These are phyloP conservation scores for Dipodomys spectabilis DNA, from an alignment of 2,113 vertebrate genomes.

Conservation along the genomic window DNA sequence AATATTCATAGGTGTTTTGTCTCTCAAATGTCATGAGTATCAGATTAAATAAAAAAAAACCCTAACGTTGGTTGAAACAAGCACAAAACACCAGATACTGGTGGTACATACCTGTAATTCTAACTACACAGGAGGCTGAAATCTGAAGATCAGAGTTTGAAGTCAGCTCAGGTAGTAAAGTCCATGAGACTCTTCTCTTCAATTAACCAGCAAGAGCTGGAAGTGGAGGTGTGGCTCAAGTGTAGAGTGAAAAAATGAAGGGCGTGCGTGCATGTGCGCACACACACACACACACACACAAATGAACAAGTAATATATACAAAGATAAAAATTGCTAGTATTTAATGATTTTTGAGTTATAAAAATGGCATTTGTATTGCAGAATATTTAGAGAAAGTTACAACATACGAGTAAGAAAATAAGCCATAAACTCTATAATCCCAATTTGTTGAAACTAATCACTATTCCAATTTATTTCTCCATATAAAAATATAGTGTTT, in stretches of 20 bases:
- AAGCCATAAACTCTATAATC: not conserved
- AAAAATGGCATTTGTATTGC: conserved; percentile 20
- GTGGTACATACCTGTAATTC: too few species aligned
- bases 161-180: too few species aligned
- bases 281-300: too few species aligned
- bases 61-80: not conserved
- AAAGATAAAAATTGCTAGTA: conserved; percentile 26
- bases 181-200: too few species aligned
- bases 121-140: too few species aligned
- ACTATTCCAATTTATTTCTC: not conserved
- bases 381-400: conserved; percentile 35
- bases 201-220: too few species aligned
- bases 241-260: too few species aligned
- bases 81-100: too few species aligned
- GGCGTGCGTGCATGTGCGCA: too few species aligned
- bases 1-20: conserved; percentile 43
- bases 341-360: conserved; percentile 20
- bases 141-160: too few species aligned
- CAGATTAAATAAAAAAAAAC: not conserved
- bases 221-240: too few species aligned
- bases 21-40: conserved; percentile 39
- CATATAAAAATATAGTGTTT: not conserved
- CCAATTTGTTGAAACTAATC: not conserved
- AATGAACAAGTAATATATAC: not conserved
- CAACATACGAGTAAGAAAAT: conserved; percentile 1